A percentile compares a stretch with the other conserved stretches of the same genome.
Evolutionary conservation across 2,113 vertebrate genomes (phyloP).

Genomic region (Solea solea): DNA sequence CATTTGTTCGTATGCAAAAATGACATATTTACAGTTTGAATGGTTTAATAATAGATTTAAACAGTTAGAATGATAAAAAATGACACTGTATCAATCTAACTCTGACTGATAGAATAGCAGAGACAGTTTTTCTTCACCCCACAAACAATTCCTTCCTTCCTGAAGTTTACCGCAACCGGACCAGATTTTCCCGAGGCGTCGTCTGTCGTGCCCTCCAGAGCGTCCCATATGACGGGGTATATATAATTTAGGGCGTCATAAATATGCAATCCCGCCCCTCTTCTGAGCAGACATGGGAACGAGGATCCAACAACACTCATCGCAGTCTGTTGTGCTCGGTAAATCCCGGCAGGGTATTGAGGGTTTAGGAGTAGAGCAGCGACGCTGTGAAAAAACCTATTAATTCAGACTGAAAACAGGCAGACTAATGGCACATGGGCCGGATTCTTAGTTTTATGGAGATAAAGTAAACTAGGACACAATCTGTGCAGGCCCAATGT

Average conservation of each 20-base stretch:
- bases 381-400: slow-evolving; percentile 33
- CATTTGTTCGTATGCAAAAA: no score
- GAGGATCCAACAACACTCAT: slow-evolving; percentile 38
- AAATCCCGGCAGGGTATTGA: slow-evolving; percentile 51
- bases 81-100: not conserved
- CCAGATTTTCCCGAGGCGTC: slow-evolving; percentile 60
- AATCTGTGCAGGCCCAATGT: not conserved
- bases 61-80: not conserved
- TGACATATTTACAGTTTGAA: no score
- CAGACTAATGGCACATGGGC: slow-evolving; percentile 63
- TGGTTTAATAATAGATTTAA: not conserved
- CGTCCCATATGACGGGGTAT: slow-evolving; percentile 72
- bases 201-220: slow-evolving; percentile 63
- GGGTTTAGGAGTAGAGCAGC: slow-evolving; percentile 49
- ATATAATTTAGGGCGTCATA: slow-evolving; percentile 76
- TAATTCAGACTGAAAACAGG: slow-evolving; percentile 66
- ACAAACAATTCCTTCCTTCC: slow-evolving; percentile 24
- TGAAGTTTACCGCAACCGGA: slow-evolving; percentile 41
- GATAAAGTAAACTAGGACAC: slow-evolving; percentile 51
- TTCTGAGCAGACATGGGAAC: slow-evolving; percentile 39
- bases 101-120: not conserved
- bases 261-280: slow-evolving; percentile 69
- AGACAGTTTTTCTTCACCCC: slow-evolving; percentile 14
- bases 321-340: slow-evolving; percentile 45
- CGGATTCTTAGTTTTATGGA: slow-evolving; percentile 51